A percentile compares a stretch with the other conserved stretches of the same genome.
phyloP scores from a whole-genome alignment of 2,888 invertebrate species.

The Allolobophora icterica region DNA sequence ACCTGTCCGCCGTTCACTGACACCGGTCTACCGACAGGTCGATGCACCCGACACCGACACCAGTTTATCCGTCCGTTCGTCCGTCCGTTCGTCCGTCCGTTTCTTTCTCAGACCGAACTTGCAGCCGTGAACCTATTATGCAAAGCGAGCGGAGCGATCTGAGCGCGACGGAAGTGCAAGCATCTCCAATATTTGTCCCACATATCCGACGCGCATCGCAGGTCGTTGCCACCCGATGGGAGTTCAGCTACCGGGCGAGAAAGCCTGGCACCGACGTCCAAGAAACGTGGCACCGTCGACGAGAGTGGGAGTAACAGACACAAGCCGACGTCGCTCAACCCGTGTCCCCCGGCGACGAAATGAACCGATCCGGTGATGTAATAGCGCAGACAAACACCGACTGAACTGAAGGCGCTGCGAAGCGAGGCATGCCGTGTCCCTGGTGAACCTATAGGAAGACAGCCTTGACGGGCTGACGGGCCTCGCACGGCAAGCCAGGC shows the following conservation, averaged over 20 bases:
- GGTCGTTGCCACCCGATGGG: background rate
- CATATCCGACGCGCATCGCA: background rate
- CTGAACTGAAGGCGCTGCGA: slow-evolving; percentile 23
- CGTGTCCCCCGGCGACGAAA: slow-evolving; percentile 20
- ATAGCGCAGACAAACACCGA: slow-evolving; percentile 26
- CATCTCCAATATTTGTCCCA: background rate
- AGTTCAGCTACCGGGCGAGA: background rate
- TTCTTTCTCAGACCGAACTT: background rate
- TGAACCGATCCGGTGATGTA: slow-evolving; percentile 22
- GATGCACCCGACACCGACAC: too few relatives aligned
- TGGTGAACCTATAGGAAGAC: slow-evolving; percentile 29
- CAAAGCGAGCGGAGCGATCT: slow-evolving; percentile 3
- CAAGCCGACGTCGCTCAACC: background rate
- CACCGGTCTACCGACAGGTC: too few relatives aligned
- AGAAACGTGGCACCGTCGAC: background rate
- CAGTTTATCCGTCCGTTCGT: background rate
- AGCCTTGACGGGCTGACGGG: slow-evolving; percentile 13
- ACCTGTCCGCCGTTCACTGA: background rate
- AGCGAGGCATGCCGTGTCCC: slow-evolving; percentile 2
- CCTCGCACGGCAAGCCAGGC: background rate
- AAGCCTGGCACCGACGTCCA: background rate
- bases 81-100: background rate
- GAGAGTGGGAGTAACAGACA: background rate
- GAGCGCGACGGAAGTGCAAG: background rate
- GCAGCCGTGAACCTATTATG: slow-evolving; percentile 27